These are phyloP conservation scores for Melanostigma gelatinosum DNA, from an alignment of 2,113 vertebrate genomes.

Conservation along the genomic window DNA sequence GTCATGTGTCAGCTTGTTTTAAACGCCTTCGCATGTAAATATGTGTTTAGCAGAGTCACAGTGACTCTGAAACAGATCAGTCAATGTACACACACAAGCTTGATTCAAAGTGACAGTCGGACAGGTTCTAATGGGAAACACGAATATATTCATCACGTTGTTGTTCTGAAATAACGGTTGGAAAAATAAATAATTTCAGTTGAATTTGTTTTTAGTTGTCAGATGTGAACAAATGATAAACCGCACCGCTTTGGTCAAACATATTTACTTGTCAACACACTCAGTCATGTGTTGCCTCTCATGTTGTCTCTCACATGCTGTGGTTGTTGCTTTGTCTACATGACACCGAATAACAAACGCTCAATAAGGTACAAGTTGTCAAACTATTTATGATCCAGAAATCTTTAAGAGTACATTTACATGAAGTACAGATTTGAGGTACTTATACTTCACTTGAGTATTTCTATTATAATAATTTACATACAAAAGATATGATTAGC, in stretches of 20 bases:
- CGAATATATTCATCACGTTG: background rate
- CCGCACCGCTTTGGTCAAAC: slow-evolving; percentile 10
- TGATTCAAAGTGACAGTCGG: background rate
- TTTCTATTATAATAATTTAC: background rate
- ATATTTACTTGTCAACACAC: background rate
- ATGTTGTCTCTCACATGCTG: slow-evolving; percentile 39
- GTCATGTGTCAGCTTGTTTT: background rate
- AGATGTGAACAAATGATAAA: slow-evolving; percentile 26
- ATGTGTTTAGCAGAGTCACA: background rate
- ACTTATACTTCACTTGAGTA: background rate
- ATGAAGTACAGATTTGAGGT: background rate
- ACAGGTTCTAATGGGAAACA: background rate
- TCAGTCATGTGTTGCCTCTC: slow-evolving; percentile 35
- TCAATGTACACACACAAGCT: background rate
- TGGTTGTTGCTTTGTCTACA: background rate
- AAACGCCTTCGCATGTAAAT: background rate
- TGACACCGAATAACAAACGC: slow-evolving; percentile 19
- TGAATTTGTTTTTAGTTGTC: slow-evolving; percentile 16
- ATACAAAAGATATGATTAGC: background rate
- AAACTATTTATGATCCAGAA: background rate
- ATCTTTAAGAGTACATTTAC: background rate
- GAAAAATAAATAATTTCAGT: background rate
- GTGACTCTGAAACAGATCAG: background rate
- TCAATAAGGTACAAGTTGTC: background rate
- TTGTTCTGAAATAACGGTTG: background rate